Percentiles rank a stretch among this genome's conserved stretches.
These are phyloP conservation scores for Drosophila albomicans DNA, from an alignment of 1,140 invertebrate species.

Conservation along the genomic window DNA sequence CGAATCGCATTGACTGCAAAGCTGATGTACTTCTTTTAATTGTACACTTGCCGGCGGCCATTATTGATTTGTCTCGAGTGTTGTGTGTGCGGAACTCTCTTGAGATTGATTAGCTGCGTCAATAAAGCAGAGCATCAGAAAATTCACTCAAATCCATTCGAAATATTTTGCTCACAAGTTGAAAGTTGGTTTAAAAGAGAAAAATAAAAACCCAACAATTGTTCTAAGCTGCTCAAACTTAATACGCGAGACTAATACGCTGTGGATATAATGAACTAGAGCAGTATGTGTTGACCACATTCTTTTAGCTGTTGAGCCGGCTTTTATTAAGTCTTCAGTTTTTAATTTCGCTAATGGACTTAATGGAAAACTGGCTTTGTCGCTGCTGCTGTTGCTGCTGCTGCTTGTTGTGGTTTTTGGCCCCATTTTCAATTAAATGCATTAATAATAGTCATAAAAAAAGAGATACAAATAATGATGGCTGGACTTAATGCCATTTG, in stretches of 20 bases:
- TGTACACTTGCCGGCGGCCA: background rate
- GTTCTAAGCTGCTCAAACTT: background rate
- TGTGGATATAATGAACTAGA: background rate
- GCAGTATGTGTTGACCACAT: slow-evolving; percentile 29
- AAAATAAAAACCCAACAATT: background rate
- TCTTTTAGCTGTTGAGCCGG: slow-evolving; percentile 31
- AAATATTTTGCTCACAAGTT: background rate
- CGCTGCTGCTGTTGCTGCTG: background rate
- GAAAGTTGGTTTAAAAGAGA: slow-evolving; percentile 5
- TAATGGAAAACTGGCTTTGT: slow-evolving; percentile 58
- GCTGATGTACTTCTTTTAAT: slow-evolving; percentile 18
- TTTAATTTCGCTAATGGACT: slow-evolving; percentile 79
- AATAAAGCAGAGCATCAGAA: background rate
- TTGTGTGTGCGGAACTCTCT: background rate
- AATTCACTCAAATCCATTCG: background rate
- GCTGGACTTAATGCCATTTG: slow-evolving; percentile 25
- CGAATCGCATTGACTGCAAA: background rate
- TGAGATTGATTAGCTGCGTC: background rate
- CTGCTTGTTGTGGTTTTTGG: slow-evolving; percentile 17
- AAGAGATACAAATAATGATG: slow-evolving; percentile 51
- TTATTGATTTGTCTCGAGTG: slow-evolving; percentile 1
- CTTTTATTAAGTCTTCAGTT: slow-evolving; percentile 49
- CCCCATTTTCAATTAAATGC: slow-evolving; percentile 67
- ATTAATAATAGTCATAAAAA: slow-evolving; percentile 67
- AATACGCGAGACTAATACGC: slow-evolving; percentile 3